Evolutionary conservation across 1,140 invertebrate species (phyloP), one percentile per base, ranked within the genome.

Genomic region (Drosophila pseudoananassae): DNA sequence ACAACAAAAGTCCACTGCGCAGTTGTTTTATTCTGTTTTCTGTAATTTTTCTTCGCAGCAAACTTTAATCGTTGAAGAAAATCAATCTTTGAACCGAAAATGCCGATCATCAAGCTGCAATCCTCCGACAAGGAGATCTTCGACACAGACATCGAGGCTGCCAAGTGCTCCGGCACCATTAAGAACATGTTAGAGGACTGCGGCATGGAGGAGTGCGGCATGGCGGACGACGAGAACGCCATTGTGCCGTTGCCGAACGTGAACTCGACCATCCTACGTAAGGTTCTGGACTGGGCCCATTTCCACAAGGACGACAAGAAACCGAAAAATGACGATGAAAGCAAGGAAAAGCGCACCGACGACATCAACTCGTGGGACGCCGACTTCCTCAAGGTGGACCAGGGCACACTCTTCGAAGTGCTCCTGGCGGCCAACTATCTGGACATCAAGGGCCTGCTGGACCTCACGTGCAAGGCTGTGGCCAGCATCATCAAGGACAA

Each of bases 401-500:
- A 99, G 92, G 98, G 98, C 52, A 99, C 98, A 8, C 92, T 99
- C 1, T 99, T 99, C 92, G 98, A 99, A 93, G 92, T 99, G 9
- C 99, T 97, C 65, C 91, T 96, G 93, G 98, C 98, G 40, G 99
- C 99, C 14, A 99, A 99, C 92, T 99, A 99, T 92, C 93, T 99
- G 78, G 99, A 99, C 91, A 99, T 99, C 63, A 99, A 99, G 92
- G 96, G 98, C 3, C 93, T 99, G 20, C 92, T 99, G 47, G 98
- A 99, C 93, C 98, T 99, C 0, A 99, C 98, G 0, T 99, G 98
- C 93, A 99, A 99, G 93, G 99, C 98, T 0, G 99, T 99, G 10
- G 99, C 99, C 5, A 99, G 99, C 92, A 99, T 99, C 98, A 99
- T 99, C 53, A 99, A 99, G 92, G 98, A 97, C 4, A 99, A 99